Evolutionary conservation across 2,113 vertebrate genomes (phyloP), one percentile per base, ranked within the genome.

Genomic region (Gnathonemus longibarbis): DNA sequence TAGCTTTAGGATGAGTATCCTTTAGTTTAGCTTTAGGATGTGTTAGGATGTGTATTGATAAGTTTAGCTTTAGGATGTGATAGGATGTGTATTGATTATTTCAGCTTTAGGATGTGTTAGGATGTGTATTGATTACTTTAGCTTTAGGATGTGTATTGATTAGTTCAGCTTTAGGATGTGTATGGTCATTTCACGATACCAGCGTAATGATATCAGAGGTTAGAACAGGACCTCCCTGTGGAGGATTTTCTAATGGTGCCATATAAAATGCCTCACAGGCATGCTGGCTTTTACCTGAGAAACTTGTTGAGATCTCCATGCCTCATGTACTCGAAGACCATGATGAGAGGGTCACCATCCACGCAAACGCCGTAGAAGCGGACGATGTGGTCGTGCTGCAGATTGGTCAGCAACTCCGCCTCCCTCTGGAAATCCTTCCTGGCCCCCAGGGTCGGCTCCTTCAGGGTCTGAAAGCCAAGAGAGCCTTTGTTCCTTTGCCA

Each of bases 241-340:
- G 1, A 52, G 35, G 49, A 52, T 87, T 7, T 87, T 15, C 85
- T 19, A 2, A 27, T 31, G 27, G 24, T 27, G 13, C n/a, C 49
- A 52, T 27, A 31, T 31, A 10, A 49, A 53, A 35, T 19, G 50
- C 7, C 27, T 8, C 13, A 35, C 15, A 87, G 11, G 17, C n/a
- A 3, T 84, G 48, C 56, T 27, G 48, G n/a, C 2, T 27, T 74
- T 74, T 31, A 99, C 98, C 98, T 98, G 91, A 99, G 96, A 94
- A 99, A 99, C 91, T 99, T 99, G 93, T 99, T 99, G 91, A 99
- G 97, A 93, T 99, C 98, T 3, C 98, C 98, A 0, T 99, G 98
- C 93, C 98, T 99, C 98, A 99, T 99, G 95, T 99, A 99, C 91
- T 99, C 98, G 0, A 99, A 99, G 91, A 99, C 98, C 98, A 99